phyloP scores from a whole-genome alignment of 2,113 vertebrate species.

The Forbesichthys agassizii region DNA sequence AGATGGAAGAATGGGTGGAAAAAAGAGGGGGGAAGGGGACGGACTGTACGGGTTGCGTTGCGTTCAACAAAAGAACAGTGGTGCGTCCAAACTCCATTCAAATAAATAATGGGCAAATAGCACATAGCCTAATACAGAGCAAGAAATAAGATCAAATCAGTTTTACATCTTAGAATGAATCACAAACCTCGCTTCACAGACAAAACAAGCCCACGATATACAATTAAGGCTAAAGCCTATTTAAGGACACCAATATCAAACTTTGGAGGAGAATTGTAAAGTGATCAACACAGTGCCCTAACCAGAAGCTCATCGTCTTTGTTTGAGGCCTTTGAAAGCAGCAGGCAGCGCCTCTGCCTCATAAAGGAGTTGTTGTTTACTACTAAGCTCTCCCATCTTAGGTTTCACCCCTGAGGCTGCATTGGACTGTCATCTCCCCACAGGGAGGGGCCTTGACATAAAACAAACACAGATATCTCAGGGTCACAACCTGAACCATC shows the following conservation, averaged over 20 bases:
- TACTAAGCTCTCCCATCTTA: conserved; percentile 62
- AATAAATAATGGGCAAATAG: conserved; percentile 33
- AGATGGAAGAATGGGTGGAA: conserved; percentile 18
- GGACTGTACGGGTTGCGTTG: conserved; percentile 52
- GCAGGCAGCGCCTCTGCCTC: conserved; percentile 48
- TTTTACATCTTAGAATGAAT: neutral
- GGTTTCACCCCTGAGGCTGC: conserved; percentile 69
- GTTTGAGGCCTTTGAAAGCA: conserved; percentile 43
- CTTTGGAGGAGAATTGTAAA: neutral
- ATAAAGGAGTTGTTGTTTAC: conserved; percentile 73
- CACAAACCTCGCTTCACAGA: neutral
- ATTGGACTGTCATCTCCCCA: conserved; percentile 62
- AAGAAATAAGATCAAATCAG: neutral
- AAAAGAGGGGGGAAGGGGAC: conserved; percentile 52
- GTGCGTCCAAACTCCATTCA: conserved; percentile 61
- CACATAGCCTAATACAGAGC: neutral
- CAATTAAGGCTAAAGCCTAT: neutral
- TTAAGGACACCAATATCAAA: conserved; percentile 3
- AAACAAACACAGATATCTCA: conserved; percentile 68
- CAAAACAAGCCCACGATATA: neutral
- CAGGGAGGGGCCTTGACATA: conserved; percentile 67
- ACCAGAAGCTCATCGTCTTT: conserved; percentile 37
- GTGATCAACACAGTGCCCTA: conserved; percentile 30
- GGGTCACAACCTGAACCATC: conserved; percentile 60
- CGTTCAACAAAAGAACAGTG: conserved; percentile 68